Conservation (phyloP, 1,140 invertebrate genomes). For the Calephelis virginiensis region DNA sequence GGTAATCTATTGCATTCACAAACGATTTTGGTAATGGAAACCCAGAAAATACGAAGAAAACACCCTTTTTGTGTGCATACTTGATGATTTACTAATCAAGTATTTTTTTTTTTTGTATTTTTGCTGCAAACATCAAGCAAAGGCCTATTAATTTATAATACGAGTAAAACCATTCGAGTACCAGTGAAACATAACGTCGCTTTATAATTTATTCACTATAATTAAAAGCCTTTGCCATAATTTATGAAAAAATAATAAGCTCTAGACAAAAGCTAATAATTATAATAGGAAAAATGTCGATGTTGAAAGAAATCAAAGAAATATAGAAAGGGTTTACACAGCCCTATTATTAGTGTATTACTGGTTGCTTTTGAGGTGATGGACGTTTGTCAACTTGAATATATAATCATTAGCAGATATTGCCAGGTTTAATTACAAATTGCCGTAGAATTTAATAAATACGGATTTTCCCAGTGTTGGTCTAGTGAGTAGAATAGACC, state of each 20-base stretch:
- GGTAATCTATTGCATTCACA: too few relatives aligned
- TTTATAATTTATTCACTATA: slow-evolving; percentile 19
- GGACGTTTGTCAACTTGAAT: slow-evolving; percentile 42
- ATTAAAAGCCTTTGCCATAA: slow-evolving; percentile 16
- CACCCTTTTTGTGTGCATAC: too few relatives aligned
- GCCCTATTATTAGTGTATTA: slow-evolving; percentile 67
- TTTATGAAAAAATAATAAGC: slow-evolving; percentile 25
- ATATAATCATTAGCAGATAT: slow-evolving; percentile 21
- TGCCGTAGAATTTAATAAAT: neutral
- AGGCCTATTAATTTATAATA: too few relatives aligned
- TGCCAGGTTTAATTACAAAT: slow-evolving; percentile 21
- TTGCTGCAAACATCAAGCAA: too few relatives aligned
- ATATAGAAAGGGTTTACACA: slow-evolving; percentile 48
- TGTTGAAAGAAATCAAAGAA: slow-evolving; percentile 67
- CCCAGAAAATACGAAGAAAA: too few relatives aligned
- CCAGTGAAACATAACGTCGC: slow-evolving; percentile 4
- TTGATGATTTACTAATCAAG: too few relatives aligned
- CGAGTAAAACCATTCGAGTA: neutral
- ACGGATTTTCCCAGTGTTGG: too few relatives aligned
- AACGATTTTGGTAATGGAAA: too few relatives aligned
- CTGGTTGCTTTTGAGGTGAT: slow-evolving; percentile 49
- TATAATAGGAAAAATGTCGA: slow-evolving; percentile 44
- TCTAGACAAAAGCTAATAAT: slow-evolving; percentile 49
- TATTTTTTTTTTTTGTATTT: too few relatives aligned
- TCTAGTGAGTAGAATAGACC: too few relatives aligned